Evolutionary conservation across 2,888 invertebrate genomes (phyloP).

Genomic region (Nephrotoma guestfalica): DNA sequence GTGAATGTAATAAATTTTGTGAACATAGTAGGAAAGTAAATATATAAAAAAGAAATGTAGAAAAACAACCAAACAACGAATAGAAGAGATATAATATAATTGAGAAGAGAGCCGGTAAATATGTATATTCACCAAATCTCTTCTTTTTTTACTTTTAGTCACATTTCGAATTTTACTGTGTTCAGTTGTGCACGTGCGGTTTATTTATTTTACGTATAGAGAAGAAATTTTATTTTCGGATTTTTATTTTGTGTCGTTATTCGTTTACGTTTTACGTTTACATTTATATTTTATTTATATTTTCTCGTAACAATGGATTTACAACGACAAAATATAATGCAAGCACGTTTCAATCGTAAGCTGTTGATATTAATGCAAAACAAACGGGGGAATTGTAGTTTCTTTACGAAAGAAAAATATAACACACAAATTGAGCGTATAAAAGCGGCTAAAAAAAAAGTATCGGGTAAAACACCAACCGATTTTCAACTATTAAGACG

Average conservation of each 20-base stretch:
- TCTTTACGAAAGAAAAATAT: neutral
- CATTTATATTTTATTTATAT: neutral
- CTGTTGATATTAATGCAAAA: neutral
- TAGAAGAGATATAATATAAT: neutral
- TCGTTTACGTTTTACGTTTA: neutral
- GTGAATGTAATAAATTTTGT: neutral
- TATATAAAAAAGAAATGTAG: neutral
- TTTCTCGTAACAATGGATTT: neutral
- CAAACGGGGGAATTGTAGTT: neutral
- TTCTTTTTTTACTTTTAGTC: neutral
- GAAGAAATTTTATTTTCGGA: neutral
- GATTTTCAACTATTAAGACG: neutral
- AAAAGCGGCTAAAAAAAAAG: neutral
- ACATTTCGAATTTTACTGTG: neutral
- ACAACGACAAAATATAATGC: neutral
- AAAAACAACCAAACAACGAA: neutral
- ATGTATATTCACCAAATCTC: neutral
- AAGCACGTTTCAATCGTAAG: neutral
- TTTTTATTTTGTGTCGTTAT: neutral
- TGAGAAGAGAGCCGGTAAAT: neutral
- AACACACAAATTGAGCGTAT: neutral
- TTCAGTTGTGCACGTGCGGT: neutral
- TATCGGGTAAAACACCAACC: neutral
- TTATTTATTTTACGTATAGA: neutral
- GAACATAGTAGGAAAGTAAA: neutral